Evolutionary conservation across 2,888 invertebrate species (phyloP).

Genomic region (Spisula subtruncata): DNA sequence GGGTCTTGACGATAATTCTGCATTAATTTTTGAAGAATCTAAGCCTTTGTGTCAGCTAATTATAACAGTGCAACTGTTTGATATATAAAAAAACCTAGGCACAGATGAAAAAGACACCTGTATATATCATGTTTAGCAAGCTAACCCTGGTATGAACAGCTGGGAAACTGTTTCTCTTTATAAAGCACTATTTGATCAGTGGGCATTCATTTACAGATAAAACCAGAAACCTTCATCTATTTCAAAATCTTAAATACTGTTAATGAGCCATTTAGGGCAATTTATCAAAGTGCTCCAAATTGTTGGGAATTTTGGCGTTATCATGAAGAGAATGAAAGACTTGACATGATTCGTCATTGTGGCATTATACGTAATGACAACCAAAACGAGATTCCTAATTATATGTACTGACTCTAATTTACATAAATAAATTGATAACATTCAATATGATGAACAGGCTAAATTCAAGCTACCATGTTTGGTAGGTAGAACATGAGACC

Average conservation of each 20-base stretch:
- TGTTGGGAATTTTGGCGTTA: conserved; percentile 11
- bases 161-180: conserved; percentile 16
- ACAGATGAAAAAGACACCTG: conserved; percentile 22
- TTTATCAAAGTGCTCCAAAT: conserved; percentile 34
- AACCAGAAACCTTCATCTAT: conserved; percentile 15
- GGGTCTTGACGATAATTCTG: too few relatives aligned
- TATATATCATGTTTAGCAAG: neutral
- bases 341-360: neutral
- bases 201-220: conserved; percentile 21
- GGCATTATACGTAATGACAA: conserved; percentile 21
- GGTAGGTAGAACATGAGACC: conserved; percentile 4
- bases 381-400: conserved; percentile 26
- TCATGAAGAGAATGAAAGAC: conserved; percentile 11
- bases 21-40: too few relatives aligned
- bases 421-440: conserved; percentile 31
- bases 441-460: neutral
- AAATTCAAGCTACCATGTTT: neutral
- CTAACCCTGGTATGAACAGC: too few relatives aligned
- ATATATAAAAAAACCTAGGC: too few relatives aligned
- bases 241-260: conserved; percentile 29
- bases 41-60: too few relatives aligned
- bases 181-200: neutral
- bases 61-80: too few relatives aligned
- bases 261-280: conserved; percentile 37
- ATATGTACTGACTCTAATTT: neutral